phyloP scores from a whole-genome alignment of 1,140 invertebrate species.

The Oreohelix idahoensis region DNA sequence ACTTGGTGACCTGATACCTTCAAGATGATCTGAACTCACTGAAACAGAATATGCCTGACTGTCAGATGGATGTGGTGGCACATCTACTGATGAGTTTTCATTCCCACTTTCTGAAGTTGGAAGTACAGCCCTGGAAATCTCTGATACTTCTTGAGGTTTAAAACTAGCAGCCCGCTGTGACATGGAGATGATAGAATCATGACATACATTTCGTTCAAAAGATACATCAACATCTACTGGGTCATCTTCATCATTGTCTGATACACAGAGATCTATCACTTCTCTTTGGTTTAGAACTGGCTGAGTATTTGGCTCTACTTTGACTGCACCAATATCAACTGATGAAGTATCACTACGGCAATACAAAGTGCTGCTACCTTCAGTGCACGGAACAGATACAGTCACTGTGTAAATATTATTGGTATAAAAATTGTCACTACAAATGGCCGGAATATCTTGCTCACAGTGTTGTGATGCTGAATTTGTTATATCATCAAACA shows the following conservation, averaged over 20 bases:
- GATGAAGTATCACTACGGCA: neutral
- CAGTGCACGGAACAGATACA: neutral
- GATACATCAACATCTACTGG: neutral
- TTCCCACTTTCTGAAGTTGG: neutral
- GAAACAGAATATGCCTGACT: neutral
- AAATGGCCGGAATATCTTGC: neutral
- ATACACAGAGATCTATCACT: neutral
- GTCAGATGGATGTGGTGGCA: neutral
- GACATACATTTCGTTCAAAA: neutral
- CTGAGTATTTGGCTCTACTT: neutral
- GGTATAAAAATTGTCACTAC: neutral
- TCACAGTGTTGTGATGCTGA: neutral
- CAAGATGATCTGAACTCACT: neutral
- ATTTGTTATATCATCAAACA: neutral
- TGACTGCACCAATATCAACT: neutral
- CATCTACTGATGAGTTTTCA: neutral
- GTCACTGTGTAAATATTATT: constrained; percentile 8
- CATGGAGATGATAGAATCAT: neutral
- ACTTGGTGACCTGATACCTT: neutral
- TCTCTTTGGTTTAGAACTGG: neutral
- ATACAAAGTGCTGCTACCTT: neutral
- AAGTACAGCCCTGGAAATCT: neutral
- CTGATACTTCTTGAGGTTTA: neutral
- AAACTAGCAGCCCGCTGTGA: neutral
- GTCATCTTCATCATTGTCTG: constrained; percentile 9